Base-by-base conservation (phyloP, 2,888 invertebrate species). In the Pharmacophagus antenor region DNA sequence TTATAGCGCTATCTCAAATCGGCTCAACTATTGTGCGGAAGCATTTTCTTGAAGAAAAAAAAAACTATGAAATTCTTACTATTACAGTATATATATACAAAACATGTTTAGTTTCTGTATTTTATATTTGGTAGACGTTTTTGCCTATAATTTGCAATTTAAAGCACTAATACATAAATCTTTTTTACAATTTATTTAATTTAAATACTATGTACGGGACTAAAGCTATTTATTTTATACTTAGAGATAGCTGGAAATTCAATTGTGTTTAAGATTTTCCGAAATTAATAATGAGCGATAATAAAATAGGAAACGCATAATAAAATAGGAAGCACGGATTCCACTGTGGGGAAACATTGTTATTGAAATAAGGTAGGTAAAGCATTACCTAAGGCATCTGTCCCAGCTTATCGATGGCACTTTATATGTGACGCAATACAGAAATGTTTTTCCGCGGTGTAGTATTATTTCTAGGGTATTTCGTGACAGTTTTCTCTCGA, bases 291-390 rank as follows among this genome's bases (percentile, higher is more conserved):
- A 2, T 7, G 6, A 23, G 31, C 53, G 18, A 58, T 55, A 72
- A 74, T 76, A 75, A 73, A 76, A 41, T 44, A 48, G 49, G 31
- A 42, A 22, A 21, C 37, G 49, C 22, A 56, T 76, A 70, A 76
- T 76, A 70, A 76, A 76, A 80, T 74, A 75, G 74, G n/a, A 74
- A 70, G 70, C 69, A 70, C 70, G 72, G 73, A 70, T 74, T 74
- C 77, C 74, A 79, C 78, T 76, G 79, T 75, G 74, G 71, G 67
- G 70, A 70, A 75, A 73, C 79, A 76, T 83, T 84, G 82, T 79
- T 84, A 86, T 86, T 85, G 85, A 85, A 84, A 84, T 84, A 84
- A 84, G 83, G 79, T 74, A 78, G 71, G 70, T 70, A 64, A 63
- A 65, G 66, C 61, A 64, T 61, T 66, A 63, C 59, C 61, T 56